Evolutionary conservation across 2,888 invertebrate genomes (phyloP).

Genomic region (Chymomyza amoena): DNA sequence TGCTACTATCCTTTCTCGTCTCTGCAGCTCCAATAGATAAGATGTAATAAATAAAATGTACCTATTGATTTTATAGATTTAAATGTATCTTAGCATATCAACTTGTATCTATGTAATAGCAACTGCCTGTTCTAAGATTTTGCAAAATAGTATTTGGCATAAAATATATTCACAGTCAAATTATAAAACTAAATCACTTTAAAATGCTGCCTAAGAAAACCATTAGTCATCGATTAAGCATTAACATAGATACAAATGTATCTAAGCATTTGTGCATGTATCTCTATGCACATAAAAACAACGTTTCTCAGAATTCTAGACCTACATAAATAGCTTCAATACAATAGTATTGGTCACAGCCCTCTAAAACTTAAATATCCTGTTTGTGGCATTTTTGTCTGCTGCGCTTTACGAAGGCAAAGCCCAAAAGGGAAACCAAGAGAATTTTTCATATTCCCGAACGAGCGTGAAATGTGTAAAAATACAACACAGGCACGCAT

Average conservation of each 20-base stretch:
- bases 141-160: too few relatives aligned
- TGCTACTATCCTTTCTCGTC: too few relatives aligned
- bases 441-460: slow-evolving; percentile 11
- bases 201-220: not conserved
- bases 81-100: too few relatives aligned
- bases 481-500: slow-evolving; percentile 36
- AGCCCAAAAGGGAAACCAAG: slow-evolving; percentile 56
- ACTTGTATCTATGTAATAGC: too few relatives aligned
- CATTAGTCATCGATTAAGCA: not conserved
- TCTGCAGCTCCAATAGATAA: too few relatives aligned
- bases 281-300: not conserved
- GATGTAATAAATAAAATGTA: too few relatives aligned
- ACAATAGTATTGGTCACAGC: slow-evolving; percentile 26
- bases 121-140: too few relatives aligned
- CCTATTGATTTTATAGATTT: too few relatives aligned
- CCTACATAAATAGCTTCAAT: slow-evolving; percentile 49
- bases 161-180: too few relatives aligned
- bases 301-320: slow-evolving; percentile 46
- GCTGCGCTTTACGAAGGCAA: slow-evolving; percentile 64
- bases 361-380: slow-evolving; percentile 16
- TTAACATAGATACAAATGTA: not conserved
- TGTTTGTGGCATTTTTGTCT: not conserved
- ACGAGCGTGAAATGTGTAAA: slow-evolving; percentile 21
- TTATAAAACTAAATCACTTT: not conserved
- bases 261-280: not conserved